phyloP scores from a whole-genome alignment of 2,888 invertebrate genomes.

The Anticlea derivata region DNA sequence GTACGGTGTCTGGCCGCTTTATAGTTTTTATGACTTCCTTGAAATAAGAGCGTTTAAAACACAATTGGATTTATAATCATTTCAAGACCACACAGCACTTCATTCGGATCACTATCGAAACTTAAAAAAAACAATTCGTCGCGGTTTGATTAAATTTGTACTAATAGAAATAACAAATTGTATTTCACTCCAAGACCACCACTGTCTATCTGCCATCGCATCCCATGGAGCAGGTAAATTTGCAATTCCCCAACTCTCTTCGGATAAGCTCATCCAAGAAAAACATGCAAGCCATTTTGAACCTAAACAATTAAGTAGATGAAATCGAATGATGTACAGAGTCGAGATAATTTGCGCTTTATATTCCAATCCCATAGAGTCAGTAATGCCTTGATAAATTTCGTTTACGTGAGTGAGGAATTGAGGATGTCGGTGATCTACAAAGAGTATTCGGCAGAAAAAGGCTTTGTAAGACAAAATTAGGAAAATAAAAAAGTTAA shows the following conservation, averaged over 20 bases:
- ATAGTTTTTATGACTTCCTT: slow-evolving; percentile 21
- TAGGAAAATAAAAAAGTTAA: slow-evolving; percentile 40
- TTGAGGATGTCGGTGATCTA: slow-evolving; percentile 53
- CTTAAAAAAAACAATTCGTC: background rate
- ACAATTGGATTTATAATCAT: slow-evolving; percentile 13
- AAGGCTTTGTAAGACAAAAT: slow-evolving; percentile 46
- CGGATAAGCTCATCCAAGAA: slow-evolving; percentile 44
- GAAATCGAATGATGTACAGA: slow-evolving; percentile 28
- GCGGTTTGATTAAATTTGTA: slow-evolving; percentile 16
- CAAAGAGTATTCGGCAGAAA: slow-evolving; percentile 47
- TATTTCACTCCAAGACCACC: slow-evolving; percentile 39
- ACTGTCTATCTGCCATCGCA: slow-evolving; percentile 49
- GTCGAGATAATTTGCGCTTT: slow-evolving; percentile 46
- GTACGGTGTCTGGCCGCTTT: slow-evolving; percentile 19
- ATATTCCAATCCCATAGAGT: slow-evolving; percentile 46
- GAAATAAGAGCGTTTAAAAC: slow-evolving; percentile 14
- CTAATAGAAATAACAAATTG: slow-evolving; percentile 42
- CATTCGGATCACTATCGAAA: slow-evolving; percentile 15
- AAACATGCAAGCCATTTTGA: slow-evolving; percentile 51
- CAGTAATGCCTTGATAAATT: slow-evolving; percentile 43
- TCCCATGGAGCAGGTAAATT: slow-evolving; percentile 66
- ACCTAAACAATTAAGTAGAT: slow-evolving; percentile 43
- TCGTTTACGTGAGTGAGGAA: slow-evolving; percentile 35
- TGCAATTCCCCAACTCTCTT: slow-evolving; percentile 58
- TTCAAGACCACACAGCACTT: background rate